Evolutionary conservation across 1,140 invertebrate genomes (phyloP).

Genomic region (Aphaenogaster ashmeadi): DNA sequence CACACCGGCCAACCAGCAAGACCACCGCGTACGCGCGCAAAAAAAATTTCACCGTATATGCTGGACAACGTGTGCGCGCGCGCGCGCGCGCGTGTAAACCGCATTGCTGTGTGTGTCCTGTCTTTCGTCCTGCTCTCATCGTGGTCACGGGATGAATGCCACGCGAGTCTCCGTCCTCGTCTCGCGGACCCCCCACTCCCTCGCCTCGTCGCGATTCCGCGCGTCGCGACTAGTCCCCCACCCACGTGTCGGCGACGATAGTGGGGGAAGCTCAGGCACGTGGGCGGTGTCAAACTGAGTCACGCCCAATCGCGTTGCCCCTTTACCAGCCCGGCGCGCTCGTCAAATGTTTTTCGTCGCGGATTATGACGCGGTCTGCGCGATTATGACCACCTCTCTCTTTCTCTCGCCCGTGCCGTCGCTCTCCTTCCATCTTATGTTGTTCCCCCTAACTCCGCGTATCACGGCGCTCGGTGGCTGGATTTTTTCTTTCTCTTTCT

Average conservation of each 20-base stretch:
- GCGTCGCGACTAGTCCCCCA: slow-evolving; percentile 61
- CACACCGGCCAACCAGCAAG: slow-evolving; percentile 31
- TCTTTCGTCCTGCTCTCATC: slow-evolving; percentile 70
- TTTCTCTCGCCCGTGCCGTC: slow-evolving; percentile 53
- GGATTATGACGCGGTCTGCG: slow-evolving; percentile 87
- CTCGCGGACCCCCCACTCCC: slow-evolving; percentile 66
- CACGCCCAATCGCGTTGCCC: slow-evolving; percentile 79
- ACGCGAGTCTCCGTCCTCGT: slow-evolving; percentile 69
- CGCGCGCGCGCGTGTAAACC: not conserved
- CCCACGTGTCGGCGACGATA: not conserved
- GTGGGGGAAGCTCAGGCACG: slow-evolving; percentile 34
- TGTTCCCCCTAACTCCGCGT: slow-evolving; percentile 51
- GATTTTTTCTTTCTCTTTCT: slow-evolving; percentile 52
- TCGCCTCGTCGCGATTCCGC: slow-evolving; percentile 65
- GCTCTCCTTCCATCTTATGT: slow-evolving; percentile 58
- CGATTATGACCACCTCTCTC: slow-evolving; percentile 85
- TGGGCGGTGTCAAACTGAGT: slow-evolving; percentile 70
- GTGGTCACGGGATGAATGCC: slow-evolving; percentile 76
- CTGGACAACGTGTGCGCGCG: slow-evolving; percentile 9
- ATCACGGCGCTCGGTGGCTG: slow-evolving; percentile 37
- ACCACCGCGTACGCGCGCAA: slow-evolving; percentile 31
- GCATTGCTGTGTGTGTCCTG: slow-evolving; percentile 34
- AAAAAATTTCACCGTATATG: slow-evolving; percentile 43
- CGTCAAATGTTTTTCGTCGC: slow-evolving; percentile 87
- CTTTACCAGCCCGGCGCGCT: slow-evolving; percentile 81